Percentiles rank a stretch among this genome's conserved stretches.
phyloP scores from a whole-genome alignment of 1,140 invertebrate genomes.

The Cherax quadricarinatus region DNA sequence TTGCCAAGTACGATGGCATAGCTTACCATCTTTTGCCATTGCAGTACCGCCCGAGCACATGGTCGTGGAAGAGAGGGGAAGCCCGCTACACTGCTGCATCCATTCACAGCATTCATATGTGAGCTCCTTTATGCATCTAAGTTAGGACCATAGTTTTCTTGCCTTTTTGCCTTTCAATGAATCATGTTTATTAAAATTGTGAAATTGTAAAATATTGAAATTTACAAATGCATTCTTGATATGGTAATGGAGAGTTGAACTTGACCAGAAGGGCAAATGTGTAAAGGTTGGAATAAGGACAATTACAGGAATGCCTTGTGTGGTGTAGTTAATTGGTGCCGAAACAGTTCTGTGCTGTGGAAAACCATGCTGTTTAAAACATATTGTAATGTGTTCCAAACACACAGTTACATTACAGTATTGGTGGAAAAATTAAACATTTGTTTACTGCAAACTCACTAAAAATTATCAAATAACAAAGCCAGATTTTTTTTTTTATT shows the following conservation, averaged over 20 bases:
- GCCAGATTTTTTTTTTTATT: too few relatives aligned
- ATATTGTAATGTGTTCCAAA: too few relatives aligned
- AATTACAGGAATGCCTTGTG: slow-evolving; percentile 87
- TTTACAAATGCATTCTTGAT: not conserved
- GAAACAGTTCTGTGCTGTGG: too few relatives aligned
- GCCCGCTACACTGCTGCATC: slow-evolving; percentile 94
- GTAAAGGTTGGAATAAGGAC: not conserved
- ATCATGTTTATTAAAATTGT: not conserved
- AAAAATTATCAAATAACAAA: too few relatives aligned
- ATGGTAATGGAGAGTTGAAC: not conserved
- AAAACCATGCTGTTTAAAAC: too few relatives aligned
- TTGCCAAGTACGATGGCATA: too few relatives aligned
- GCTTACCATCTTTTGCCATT: slow-evolving; percentile 67
- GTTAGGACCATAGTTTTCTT: not conserved
- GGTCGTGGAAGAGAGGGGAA: slow-evolving; percentile 92
- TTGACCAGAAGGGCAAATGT: not conserved
- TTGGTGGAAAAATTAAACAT: slow-evolving; percentile 81
- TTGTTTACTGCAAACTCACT: slow-evolving; percentile 85
- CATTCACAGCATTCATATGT: slow-evolving; percentile 83
- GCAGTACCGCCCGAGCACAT: slow-evolving; percentile 95
- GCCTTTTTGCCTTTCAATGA: not conserved
- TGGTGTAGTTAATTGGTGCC: too few relatives aligned
- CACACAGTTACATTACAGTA: too few relatives aligned
- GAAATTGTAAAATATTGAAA: not conserved
- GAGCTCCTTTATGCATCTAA: not conserved